Base-by-base conservation (phyloP, 2,888 invertebrate genomes). In the Parnassius smintheus region DNA sequence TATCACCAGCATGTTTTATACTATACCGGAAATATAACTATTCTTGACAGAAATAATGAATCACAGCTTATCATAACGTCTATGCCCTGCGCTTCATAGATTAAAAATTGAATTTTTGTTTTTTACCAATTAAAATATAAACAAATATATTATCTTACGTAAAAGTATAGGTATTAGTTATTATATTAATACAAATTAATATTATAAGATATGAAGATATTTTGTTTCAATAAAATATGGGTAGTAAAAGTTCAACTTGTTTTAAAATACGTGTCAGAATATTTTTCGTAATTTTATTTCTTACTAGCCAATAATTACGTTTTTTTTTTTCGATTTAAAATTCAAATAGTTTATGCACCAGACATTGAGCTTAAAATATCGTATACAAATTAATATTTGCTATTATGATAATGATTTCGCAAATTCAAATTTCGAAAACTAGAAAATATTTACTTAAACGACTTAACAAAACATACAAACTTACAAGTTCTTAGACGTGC, bases 11-110 rank as follows among this genome's bases (percentile, higher is more conserved):
- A 44, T 51, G 44, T 49, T 53, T 53, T 45, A 7, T 35, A 35
- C 44, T 52, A 60, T 35, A 49, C 61, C 64, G 61, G 64, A 65
- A 61, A 58, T 48, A 59, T 59, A 59, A 59, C 59, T 62, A 62
- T 58, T 60, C 60, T 48, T 55, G 50, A 55, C 55, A 60, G 60
- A 53, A 49, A 57, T 56, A 60, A 65, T 65, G 62, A 63, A 60
- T 62, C 61, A 54, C 35, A 41, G 42, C 53, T 61, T 65, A 65
- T 65, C 60, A 58, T 12, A 45, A 62, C 48, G 56, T 55, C 52
- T 45, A 56, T 56, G 46, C 25, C 12, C 10, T 22, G 48, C 35
- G 35, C 35, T 62, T 60, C 44, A 44, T 55, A 61, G 55, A 55
- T 60, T 45, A 45, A 11, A 44, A 35, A 35, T 35, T 35, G 3